Base-by-base conservation (phyloP, 2,113 vertebrate genomes). In the Dendrocopos noguchii region DNA sequence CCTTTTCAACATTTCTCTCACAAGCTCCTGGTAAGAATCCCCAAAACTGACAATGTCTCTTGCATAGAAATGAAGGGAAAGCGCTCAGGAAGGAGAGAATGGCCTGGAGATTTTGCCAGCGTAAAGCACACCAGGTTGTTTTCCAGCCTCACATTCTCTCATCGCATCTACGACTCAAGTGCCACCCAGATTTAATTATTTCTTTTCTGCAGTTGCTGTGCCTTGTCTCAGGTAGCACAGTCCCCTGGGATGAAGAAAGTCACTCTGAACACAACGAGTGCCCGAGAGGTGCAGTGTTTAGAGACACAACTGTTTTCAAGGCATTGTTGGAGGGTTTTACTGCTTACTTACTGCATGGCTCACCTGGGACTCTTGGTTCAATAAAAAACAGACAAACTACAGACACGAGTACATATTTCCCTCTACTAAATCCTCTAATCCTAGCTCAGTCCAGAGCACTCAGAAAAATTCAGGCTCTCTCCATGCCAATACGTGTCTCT, bases 1-100 rank as follows among this genome's bases (percentile, higher is more conserved):
- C 96, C 95, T 91, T 95, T 96, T 95, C 93, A 95, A 95, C 93
- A 94, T 95, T 95, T 94, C 94, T 93, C 90, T 94, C 95, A 93
- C 91, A 95, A 95, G 94, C 93, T 92, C 89, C 91, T 91, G 90
- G 90, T 90, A 94, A 95, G 95, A 94, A 90, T 90, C 82, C 91
- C 95, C 93, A 90, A 86, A 93, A 91, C 87, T 1, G 93, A 94
- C 79, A 85, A 89, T 74, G 84, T 85, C 87, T 93, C 92, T 80
- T 64, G 92, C 94, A 95, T 93, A 91, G 89, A 87, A 96, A 93
- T 89, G 93, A 95, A 79, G 92, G 66, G 71, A 86, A 79, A 74
- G 81, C 12, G 75, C 75, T 94, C 34, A 6, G 92, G 71, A 87
- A 76, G 75, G 71, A 33, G 46, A 86, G 78, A 84, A 55, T 9